Evolutionary conservation across 2,113 vertebrate species (phyloP).

Genomic region (Callionymus lyra): DNA sequence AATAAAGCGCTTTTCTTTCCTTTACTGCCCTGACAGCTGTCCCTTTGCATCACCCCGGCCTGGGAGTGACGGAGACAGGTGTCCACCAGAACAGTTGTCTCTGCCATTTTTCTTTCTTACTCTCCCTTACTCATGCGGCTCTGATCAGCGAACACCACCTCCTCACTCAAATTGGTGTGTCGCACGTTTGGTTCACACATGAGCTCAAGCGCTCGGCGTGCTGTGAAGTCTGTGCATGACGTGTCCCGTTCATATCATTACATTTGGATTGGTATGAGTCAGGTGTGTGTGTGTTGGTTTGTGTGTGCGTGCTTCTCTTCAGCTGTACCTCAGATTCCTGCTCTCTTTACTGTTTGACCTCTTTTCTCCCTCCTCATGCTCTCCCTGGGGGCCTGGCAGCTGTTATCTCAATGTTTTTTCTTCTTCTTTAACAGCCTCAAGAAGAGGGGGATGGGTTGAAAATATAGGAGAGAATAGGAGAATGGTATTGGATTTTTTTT

Average conservation of each 20-base stretch:
- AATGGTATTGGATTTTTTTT: conserved; percentile 48
- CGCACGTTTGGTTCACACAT: conserved; percentile 44
- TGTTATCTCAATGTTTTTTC: conserved; percentile 68
- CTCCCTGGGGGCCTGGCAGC: conserved; percentile 67
- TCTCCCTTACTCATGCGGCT: conserved; percentile 10
- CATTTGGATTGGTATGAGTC: conserved; percentile 38
- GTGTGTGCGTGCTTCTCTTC: conserved; percentile 23
- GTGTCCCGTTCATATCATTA: conserved; percentile 46
- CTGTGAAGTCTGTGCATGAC: conserved; percentile 50
- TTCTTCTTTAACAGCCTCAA: conserved; percentile 58
- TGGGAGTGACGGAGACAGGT: conserved; percentile 58
- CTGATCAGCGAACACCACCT: conserved; percentile 41
- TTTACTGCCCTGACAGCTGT: conserved; percentile 58
- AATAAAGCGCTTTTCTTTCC: not conserved
- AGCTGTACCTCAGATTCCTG: conserved; percentile 60
- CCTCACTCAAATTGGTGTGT: conserved; percentile 50
- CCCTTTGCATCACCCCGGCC: conserved; percentile 34
- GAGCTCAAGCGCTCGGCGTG: conserved; percentile 37
- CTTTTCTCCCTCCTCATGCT: conserved; percentile 58
- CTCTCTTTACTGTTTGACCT: conserved; percentile 68
- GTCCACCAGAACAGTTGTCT: conserved; percentile 52
- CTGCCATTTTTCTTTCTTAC: conserved; percentile 12
- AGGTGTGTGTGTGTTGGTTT: conserved; percentile 8
- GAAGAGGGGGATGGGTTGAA: conserved; percentile 43
- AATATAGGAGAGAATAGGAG: conserved; percentile 18